Percentiles rank a stretch among this genome's conserved stretches.
Evolutionary conservation across 1,140 invertebrate genomes (phyloP).

Genomic region (Brachionus calyciflorus): DNA sequence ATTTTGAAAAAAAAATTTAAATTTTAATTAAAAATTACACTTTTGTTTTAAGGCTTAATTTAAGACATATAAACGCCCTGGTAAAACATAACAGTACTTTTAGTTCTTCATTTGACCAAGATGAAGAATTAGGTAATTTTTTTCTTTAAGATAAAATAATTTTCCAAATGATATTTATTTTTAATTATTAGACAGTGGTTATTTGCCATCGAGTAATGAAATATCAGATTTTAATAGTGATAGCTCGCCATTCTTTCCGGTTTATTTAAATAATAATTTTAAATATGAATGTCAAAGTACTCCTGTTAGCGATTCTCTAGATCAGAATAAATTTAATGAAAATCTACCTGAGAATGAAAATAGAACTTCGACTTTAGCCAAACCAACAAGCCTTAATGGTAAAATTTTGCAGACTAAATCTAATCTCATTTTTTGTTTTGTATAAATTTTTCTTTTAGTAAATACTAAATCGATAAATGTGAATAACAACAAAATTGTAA

Average conservation of each 20-base stretch:
- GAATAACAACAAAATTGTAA: not conserved
- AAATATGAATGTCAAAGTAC: slow-evolving; percentile 5
- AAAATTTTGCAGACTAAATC: too few species aligned
- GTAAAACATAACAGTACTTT: slow-evolving; percentile 29
- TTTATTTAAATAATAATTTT: slow-evolving; percentile 1
- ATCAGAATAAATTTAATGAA: not conserved
- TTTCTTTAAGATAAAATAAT: not conserved
- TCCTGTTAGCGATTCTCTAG: not conserved
- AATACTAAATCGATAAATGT: too few species aligned
- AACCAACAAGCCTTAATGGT: not conserved
- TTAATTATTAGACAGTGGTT: not conserved
- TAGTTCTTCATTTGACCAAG: slow-evolving; percentile 12
- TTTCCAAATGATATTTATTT: not conserved
- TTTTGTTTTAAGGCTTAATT: too few species aligned
- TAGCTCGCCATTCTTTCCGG: not conserved
- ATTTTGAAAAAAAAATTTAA: not conserved
- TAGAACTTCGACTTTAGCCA: not conserved
- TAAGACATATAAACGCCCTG: not conserved
- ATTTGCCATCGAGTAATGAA: not conserved
- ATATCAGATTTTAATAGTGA: not conserved
- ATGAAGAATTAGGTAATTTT: slow-evolving; percentile 10
- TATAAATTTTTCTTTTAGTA: too few species aligned
- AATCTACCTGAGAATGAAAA: not conserved
- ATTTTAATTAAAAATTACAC: not conserved
- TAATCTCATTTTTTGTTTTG: too few species aligned